phyloP scores from a whole-genome alignment of 2,888 invertebrate genomes.

The Platycheirus albimanus region DNA sequence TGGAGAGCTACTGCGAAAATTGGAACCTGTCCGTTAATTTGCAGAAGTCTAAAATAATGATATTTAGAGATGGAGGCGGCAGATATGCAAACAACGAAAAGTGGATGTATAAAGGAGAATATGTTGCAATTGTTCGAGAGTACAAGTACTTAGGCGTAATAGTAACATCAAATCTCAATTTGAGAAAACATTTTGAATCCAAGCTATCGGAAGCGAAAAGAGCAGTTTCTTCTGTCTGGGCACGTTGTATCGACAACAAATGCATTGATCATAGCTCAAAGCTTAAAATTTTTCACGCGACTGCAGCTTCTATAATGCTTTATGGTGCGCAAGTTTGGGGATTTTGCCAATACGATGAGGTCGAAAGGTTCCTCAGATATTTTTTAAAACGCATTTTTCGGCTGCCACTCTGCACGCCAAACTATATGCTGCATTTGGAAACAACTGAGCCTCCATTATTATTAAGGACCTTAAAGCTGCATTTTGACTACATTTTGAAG shows the following conservation, averaged over 20 bases:
- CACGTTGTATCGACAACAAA: neutral
- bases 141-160: neutral
- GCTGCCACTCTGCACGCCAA: neutral
- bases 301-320: neutral
- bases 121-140: neutral
- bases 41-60: slow-evolving; percentile 3
- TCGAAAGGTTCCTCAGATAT: slow-evolving; percentile 8
- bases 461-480: neutral
- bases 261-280: neutral
- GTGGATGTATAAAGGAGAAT: too few species aligned
- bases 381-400: slow-evolving; percentile 27
- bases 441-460: slow-evolving; percentile 6
- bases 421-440: slow-evolving; percentile 1
- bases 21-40: slow-evolving; percentile 9
- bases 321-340: slow-evolving; percentile 12
- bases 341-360: slow-evolving; percentile 7
- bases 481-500: neutral
- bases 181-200: neutral
- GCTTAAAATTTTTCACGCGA: neutral
- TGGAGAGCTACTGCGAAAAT: neutral
- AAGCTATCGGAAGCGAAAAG: slow-evolving; percentile 2
- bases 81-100: slow-evolving; percentile 10
- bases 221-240: neutral
- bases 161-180: neutral
- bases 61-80: neutral